Conservation (phyloP, 1,140 invertebrate species). For the Zaprionus nigranus region DNA sequence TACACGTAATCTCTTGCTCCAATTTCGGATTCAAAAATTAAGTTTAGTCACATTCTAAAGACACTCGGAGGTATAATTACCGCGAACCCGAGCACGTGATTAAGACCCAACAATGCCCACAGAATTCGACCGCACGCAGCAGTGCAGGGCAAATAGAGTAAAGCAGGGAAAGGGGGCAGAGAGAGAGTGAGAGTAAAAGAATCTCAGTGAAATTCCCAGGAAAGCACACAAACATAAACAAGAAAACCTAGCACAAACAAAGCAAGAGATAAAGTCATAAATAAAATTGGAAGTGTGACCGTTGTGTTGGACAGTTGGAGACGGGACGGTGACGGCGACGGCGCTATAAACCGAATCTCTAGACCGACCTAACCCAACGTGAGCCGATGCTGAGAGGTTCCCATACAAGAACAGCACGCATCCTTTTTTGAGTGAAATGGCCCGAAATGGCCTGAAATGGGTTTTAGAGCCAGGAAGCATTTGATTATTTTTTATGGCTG, state of each 20-base stretch:
- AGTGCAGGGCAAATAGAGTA: not conserved
- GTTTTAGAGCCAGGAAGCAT: constrained; percentile 69
- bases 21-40: constrained; percentile 52
- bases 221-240: constrained; percentile 74
- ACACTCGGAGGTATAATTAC: constrained; percentile 76
- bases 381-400: constrained; percentile 32
- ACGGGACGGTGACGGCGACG: no score
- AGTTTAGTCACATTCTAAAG: constrained; percentile 78
- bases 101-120: constrained; percentile 58
- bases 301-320: constrained; percentile 27
- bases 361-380: constrained; percentile 20
- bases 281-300: constrained; percentile 74
- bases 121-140: constrained; percentile 54
- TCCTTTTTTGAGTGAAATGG: constrained; percentile 77
- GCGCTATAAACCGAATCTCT: constrained; percentile 8
- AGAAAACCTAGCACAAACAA: constrained; percentile 75
- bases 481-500: constrained; percentile 79
- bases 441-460: constrained; percentile 45
- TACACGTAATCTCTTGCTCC: constrained; percentile 18
- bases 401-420: constrained; percentile 60
- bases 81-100: constrained; percentile 70
- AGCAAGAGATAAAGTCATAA: constrained; percentile 80
- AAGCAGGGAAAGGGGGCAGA: not conserved
- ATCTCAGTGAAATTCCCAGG: constrained; percentile 77
- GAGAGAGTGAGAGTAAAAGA: constrained; percentile 35